Base-by-base conservation (phyloP, 2,888 invertebrate species). In the Litoditis marina region DNA sequence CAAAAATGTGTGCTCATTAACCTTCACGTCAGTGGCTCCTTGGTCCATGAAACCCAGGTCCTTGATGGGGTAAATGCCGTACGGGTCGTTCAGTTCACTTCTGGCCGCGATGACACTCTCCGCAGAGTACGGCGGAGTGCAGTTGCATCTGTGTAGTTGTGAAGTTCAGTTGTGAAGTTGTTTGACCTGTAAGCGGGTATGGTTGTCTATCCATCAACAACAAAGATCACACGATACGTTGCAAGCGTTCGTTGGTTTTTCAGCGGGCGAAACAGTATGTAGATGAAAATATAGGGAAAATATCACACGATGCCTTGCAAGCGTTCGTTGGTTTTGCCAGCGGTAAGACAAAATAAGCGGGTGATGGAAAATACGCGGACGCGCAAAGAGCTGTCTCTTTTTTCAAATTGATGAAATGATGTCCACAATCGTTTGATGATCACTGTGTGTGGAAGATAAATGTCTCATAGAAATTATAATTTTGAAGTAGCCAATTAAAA, bases 71-170 rank as follows among this genome's bases (percentile, higher is more conserved):
- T 88, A 90, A n/a, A 87, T 87, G 6, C 90, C 90, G 74, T 88
- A 88, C 2, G 85, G 84, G 0, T 83, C 88, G 84, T 90, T 90
- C 70, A 90, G 86, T 83, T 90, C 90, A 82, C 87, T 87, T 52
- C 90, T 81, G 3, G 89, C 88, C 1, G 90, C 86, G 72, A 90
- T 87, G 46, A 89, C 89, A 84, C 89, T 89, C 84, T 88, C 89
- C 16, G 87, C 89, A 82, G 88, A 88, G 85, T 88, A 89, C 0
- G 89, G 89, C 3, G 90, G 90, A 11, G 78, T 79, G 83, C 90
- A 90, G 63, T 86, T 86, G 84, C 90, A 90, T n/a, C 50, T 22
- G 67, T 85, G 84, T 22, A 89, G 85, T 52, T 88, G 84, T 2
- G n/a, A n/a, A 89, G 88, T 83, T 90, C 90, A 83, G 88, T 85